A percentile compares a stretch with the other conserved stretches of the same genome.
Evolutionary conservation across 2,797 vertebrate species (phyloP).

Genomic region (Decapterus maruadsi): DNA sequence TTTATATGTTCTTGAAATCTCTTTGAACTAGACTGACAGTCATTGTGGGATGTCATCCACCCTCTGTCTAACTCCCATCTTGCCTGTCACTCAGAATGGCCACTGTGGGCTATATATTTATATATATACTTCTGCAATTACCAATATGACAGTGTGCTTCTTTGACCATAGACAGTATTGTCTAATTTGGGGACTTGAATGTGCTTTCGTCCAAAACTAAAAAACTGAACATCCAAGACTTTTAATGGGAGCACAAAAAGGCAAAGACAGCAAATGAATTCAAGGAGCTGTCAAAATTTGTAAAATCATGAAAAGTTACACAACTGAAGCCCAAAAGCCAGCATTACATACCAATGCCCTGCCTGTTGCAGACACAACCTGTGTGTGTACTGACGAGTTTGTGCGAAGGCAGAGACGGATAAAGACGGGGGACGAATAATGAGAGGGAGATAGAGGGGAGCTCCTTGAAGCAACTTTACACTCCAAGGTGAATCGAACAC

Average conservation of each 20-base stretch:
- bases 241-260: slow-evolving; percentile 36
- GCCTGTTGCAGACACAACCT: slow-evolving; percentile 31
- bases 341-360: slow-evolving; percentile 24
- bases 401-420: slow-evolving; percentile 18
- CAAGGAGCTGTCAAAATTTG: slow-evolving; percentile 53
- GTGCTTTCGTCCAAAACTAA: slow-evolving; percentile 24
- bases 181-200: slow-evolving; percentile 44
- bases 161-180: slow-evolving; percentile 50
- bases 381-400: slow-evolving; percentile 11
- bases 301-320: slow-evolving; percentile 23
- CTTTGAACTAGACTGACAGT: slow-evolving; percentile 60
- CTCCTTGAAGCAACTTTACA: slow-evolving; percentile 43
- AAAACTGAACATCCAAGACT: slow-evolving; percentile 13
- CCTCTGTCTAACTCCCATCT: slow-evolving; percentile 33
- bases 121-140: not conserved
- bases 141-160: slow-evolving; percentile 31
- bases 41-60: slow-evolving; percentile 33
- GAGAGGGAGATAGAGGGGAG: slow-evolving; percentile 42
- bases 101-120: slow-evolving; percentile 49
- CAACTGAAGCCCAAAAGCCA: slow-evolving; percentile 9
- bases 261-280: slow-evolving; percentile 40
- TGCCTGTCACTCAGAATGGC: slow-evolving; percentile 39
- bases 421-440: slow-evolving; percentile 40
- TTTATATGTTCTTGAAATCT: slow-evolving; percentile 31
- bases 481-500: slow-evolving; percentile 59